Conservation (phyloP, 2,113 vertebrate species). For the Octodon degus region DNA sequence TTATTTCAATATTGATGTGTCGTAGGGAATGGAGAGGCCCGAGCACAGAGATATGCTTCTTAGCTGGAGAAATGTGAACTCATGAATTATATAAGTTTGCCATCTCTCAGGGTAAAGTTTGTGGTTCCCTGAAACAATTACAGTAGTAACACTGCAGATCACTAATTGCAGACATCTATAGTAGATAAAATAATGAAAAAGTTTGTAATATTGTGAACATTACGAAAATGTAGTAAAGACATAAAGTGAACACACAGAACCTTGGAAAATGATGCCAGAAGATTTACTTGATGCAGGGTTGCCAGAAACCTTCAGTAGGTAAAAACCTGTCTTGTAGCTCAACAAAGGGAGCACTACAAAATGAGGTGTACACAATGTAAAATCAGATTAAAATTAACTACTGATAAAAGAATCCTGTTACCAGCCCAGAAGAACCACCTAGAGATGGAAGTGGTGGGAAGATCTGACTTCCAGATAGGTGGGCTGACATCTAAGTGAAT, state of each 20-base stretch:
- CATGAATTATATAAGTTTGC: background rate
- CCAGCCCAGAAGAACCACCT: no score
- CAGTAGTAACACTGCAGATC: background rate
- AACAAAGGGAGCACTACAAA: background rate
- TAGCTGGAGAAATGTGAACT: background rate
- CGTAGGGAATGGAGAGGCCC: background rate
- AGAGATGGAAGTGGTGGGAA: no score
- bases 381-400: constrained; percentile 27
- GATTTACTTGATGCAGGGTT: background rate
- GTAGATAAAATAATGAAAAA: background rate
- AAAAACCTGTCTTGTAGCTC: background rate
- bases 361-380: background rate
- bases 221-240: background rate
- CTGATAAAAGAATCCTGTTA: background rate
- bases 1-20: background rate
- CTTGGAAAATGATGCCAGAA: background rate
- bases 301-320: background rate
- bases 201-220: background rate
- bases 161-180: background rate
- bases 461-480: no score
- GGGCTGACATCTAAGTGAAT: no score
- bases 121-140: background rate
- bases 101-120: background rate
- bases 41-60: background rate
- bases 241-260: background rate